Evolutionary conservation across 2,797 vertebrate genomes (phyloP).

Genomic region (Passerculus sandwichensis): DNA sequence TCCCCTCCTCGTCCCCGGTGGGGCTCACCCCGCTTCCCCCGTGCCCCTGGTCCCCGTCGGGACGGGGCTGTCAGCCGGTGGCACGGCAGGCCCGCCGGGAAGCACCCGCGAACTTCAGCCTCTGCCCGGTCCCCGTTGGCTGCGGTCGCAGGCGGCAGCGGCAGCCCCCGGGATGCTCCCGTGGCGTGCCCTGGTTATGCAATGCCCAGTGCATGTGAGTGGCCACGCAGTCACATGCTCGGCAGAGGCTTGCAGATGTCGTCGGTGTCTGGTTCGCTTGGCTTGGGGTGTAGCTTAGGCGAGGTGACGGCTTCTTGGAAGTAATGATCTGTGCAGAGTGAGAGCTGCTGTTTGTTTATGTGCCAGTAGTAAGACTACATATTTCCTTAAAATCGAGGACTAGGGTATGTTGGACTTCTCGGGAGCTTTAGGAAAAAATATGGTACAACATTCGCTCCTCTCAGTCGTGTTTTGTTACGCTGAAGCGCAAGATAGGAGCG

Average conservation of each 20-base stretch:
- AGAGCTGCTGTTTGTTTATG: neutral
- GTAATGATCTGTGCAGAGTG: neutral
- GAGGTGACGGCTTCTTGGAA: neutral
- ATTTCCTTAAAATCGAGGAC: neutral
- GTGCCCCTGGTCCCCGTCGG: neutral
- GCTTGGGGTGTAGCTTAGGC: accelerated
- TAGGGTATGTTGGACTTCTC: neutral
- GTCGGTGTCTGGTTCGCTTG: neutral
- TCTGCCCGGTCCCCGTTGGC: accelerated
- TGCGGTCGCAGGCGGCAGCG: accelerated
- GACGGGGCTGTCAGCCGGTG: neutral
- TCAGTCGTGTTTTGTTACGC: neutral
- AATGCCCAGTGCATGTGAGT: conserved; percentile 27
- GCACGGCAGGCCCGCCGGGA: neutral
- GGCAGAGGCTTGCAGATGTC: neutral
- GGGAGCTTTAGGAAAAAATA: neutral
- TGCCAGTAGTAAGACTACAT: accelerated
- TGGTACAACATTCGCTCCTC: neutral
- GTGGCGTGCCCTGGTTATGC: conserved; percentile 12
- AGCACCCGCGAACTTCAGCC: neutral
- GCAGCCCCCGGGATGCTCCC: neutral
- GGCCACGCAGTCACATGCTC: neutral
- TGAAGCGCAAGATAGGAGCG: neutral
- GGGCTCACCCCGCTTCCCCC: neutral
- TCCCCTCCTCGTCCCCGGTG: neutral